Evolutionary conservation across 1,140 invertebrate species (phyloP).

Genomic region (Oreohelix idahoensis): DNA sequence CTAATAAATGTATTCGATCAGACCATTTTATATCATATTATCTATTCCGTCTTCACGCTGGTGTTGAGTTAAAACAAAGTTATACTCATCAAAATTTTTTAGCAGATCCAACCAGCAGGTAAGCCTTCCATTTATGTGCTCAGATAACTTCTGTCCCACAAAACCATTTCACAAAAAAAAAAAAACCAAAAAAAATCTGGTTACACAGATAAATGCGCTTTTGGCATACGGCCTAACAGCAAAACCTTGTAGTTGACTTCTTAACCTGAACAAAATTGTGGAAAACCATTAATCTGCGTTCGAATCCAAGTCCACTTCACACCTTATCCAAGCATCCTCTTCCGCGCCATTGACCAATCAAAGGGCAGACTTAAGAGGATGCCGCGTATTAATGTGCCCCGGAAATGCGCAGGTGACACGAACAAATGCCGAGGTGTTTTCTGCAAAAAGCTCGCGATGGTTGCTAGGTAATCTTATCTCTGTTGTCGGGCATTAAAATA

Average conservation of each 20-base stretch:
- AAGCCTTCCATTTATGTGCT: background rate
- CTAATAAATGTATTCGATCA: no score
- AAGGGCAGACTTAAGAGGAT: background rate
- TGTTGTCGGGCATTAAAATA: background rate
- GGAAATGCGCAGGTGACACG: slow-evolving; percentile 4
- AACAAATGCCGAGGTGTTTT: background rate
- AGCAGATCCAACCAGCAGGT: no score
- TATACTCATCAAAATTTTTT: no score
- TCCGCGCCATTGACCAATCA: background rate
- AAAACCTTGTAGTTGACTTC: background rate
- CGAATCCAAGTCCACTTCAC: background rate
- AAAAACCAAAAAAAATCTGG: background rate
- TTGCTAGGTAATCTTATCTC: slow-evolving; percentile 4
- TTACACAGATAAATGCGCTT: background rate
- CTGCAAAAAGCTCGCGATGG: background rate
- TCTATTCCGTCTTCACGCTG: no score
- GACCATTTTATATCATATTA: no score
- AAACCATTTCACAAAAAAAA: background rate
- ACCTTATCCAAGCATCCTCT: background rate
- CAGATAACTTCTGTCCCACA: background rate
- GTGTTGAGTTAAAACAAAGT: no score
- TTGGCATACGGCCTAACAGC: background rate
- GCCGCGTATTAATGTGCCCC: background rate
- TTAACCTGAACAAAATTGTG: background rate
- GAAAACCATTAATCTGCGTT: background rate